Percentiles rank a stretch among this genome's conserved stretches.
Evolutionary conservation across 2,113 vertebrate genomes (phyloP).

Genomic region (Mirounga angustirostris): DNA sequence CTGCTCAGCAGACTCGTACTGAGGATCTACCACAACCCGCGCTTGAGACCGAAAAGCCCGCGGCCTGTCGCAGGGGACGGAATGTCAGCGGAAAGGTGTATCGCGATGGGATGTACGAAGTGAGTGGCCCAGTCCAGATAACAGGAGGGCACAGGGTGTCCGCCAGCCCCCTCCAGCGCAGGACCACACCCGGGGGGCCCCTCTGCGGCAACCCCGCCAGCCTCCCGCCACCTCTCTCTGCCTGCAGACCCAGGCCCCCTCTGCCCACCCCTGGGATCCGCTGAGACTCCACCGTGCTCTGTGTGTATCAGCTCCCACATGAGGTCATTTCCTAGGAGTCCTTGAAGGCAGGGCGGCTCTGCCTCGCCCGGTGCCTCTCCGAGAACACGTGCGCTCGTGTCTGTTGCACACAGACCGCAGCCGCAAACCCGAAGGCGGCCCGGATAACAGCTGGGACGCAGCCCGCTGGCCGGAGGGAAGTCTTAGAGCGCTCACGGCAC

Average conservation of each 20-base stretch:
- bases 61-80: neutral
- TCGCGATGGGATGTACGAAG: accelerated
- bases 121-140: neutral
- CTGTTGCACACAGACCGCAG: neutral
- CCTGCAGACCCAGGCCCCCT: neutral
- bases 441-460: neutral
- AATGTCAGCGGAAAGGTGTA: neutral
- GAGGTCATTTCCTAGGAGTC: neutral
- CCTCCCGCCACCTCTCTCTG: too few species aligned
- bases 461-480: neutral
- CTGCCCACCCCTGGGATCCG: neutral
- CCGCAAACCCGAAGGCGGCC: neutral
- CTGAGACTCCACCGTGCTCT: neutral
- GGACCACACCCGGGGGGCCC: accelerated
- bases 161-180: neutral
- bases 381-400: accelerated
- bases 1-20: neutral
- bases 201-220: neutral
- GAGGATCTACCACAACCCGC: neutral
- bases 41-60: neutral
- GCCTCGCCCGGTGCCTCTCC: neutral
- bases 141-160: neutral
- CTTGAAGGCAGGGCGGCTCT: neutral
- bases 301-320: neutral
- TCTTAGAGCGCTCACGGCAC: neutral